Base-by-base conservation (phyloP, 2,113 vertebrate species). In the Pelobates fuscus region DNA sequence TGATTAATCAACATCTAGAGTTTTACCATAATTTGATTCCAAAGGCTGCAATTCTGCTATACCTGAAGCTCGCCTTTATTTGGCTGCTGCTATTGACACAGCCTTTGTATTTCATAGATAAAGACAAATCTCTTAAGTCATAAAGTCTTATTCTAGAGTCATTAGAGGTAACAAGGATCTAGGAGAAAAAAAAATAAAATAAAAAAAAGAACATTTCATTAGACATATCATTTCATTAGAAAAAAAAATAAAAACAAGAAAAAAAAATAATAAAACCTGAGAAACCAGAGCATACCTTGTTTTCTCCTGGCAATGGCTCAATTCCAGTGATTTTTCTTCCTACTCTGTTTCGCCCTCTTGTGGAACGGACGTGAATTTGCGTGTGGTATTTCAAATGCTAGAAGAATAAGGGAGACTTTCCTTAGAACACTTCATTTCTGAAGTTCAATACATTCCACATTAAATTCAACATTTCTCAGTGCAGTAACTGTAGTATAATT, bases 21-120 rank as follows among this genome's bases (percentile, higher is more conserved):
- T 4, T 17, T 14, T 3, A 49, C 18, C 44, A 49, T 17, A 49
- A 49, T 17, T 4, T 17, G 44, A 49, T 4, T 49, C 44, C 8
- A 49, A 5, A 49, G 14, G 15, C 44, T 49, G 32, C 1, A 21
- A 7, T 6, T 37, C 32, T n/a, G 17, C 3, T 81, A 89, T 88
- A 98, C 97, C 97, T 99, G 91, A 99, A 99, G 84, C 96, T 98
- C 54, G 97, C 97, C 89, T 98, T 98, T 83, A 99, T 99, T 84
- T 99, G 97, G 84, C 97, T 98, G 91, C 97, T 99, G 90, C 96
- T 96, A 87, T 99, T 99, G 78, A 97, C 95, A 55, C 96, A 98
- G 74, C 97, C 97, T 83, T 99, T 99, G 87, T 99, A 99, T 67
- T 99, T 99, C 96, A 99, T 99, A 25, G 96, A 99, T 17, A 99